Evolutionary conservation across 92 coral and sea anemone species (phyloP), one percentile per base, ranked within the genome.

Genomic region (Epizoanthus stellaris): DNA sequence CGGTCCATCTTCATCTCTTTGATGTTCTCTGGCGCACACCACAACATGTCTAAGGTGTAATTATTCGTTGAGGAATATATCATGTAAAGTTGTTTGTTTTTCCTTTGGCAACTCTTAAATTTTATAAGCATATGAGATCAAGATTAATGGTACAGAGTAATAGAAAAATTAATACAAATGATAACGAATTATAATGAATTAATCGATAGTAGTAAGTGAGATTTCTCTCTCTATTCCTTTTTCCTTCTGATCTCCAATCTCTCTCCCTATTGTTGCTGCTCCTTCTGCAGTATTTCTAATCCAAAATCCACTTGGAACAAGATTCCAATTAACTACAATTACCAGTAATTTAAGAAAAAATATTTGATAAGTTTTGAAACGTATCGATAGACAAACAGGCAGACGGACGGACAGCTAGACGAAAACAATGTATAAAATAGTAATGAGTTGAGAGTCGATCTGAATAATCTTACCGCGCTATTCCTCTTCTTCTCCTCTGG

Each of bases 11-110:
- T 87, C 21, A 91, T 84, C n/a, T 95, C 91, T 67, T 83, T 82
- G n/a, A 95, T 90, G 62, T 90, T 92, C 77, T 95, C 98, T 21
- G 98, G 98, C 15, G 98, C 98, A 66, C 91, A 91, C 95, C 97
- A 95, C 69, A 93, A 49, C 93, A 95, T 93, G 71, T 95, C 98
- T 95, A 79, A n/a, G 67, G 58, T 19, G 23, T 17, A 57, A 6
- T 13, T 53, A 49, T 8, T 14, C 2, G 15, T 6, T 12, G 14
- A 67, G 19, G 38, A 20, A 12, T 3, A 66, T 4, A 25, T 11
- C 8, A 45, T 30, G 36, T 30, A 30, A 30, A 30, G 36, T 30
- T 30, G 36, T 30, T 30, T 30, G 1, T 1, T 30, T 19, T n/a
- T 8, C 4, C 14, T 23, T 64, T 64, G 0, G 5, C 39, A 9